Evolutionary conservation across 2,113 vertebrate species (phyloP), one percentile per base, ranked within the genome.

Genomic region (Neolamprologus variostigma): DNA sequence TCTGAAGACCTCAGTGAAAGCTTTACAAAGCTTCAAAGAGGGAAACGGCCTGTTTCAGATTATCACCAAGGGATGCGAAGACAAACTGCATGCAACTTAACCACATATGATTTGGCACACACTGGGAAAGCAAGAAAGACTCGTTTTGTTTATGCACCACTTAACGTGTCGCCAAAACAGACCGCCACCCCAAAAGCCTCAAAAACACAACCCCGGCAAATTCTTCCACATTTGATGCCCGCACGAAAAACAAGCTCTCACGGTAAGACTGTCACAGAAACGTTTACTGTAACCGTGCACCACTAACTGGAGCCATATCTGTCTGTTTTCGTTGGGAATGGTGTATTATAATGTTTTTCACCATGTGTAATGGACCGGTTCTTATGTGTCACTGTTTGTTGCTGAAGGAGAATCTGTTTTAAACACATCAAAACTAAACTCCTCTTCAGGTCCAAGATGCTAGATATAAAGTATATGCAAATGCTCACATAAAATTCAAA

Each of bases 21-120:
- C 84, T 90, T 80, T 11, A 89, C 92, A 96, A 96, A 92, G 92
- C 87, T 87, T 84, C 68, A 88, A 90, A 91, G 71, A 71, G 57
- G 63, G 86, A 92, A 66, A 92, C 63, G 47, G 86, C 19, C 88
- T 89, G 85, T 93, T 93, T 80, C 26, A 85, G 63, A 91, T 83
- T 86, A 94, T 84, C 71, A 85, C 35, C 81, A 5, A 84, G 81
- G 63, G 82, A 89, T 57, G 81, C 33, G 28, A 89, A 81, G 61
- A 91, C 68, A 89, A 93, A 87, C 84, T 80, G 78, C 45, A 55
- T 66, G 47, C 78, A 85, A 87, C 85, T 12, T 21, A 57, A 92
- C 81, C 83, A 10, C 83, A 82, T 37, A 78, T 79, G 28, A 54
- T 79, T 87, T 35, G 54, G 66, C 57, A 80, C 84, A 68, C 61